Percentiles rank a stretch among this genome's conserved stretches.
These are phyloP conservation scores for Lagenorhynchus albirostris DNA, from an alignment of 2,113 vertebrate species.

Conservation along the genomic window DNA sequence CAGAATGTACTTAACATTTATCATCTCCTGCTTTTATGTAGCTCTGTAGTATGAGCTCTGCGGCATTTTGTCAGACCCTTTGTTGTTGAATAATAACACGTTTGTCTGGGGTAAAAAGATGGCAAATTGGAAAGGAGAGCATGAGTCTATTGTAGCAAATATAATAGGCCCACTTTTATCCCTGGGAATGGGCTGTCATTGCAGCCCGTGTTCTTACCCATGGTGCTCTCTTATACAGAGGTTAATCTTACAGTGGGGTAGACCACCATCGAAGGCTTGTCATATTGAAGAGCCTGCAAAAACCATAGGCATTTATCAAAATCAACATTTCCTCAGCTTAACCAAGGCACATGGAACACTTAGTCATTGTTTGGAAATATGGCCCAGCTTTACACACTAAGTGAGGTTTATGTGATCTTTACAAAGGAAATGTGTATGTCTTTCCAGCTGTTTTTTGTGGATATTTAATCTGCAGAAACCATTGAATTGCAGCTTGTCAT, in stretches of 20 bases:
- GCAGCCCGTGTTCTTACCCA: neutral
- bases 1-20: neutral
- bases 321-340: neutral
- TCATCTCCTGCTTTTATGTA: neutral
- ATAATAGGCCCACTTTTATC: neutral
- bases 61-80: conserved; percentile 8
- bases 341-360: neutral
- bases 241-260: neutral
- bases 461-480: neutral
- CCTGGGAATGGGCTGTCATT: neutral
- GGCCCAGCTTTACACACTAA: neutral
- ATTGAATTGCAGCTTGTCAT: neutral
- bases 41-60: neutral
- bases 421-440: neutral
- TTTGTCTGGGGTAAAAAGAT: neutral
- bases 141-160: neutral
- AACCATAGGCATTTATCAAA: neutral
- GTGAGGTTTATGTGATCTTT: neutral
- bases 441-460: neutral
- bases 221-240: neutral
- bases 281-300: neutral
- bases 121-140: neutral
- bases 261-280: neutral
- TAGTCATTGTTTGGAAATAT: neutral
- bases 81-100: neutral